A percentile compares a stretch with the other conserved stretches of the same genome.
Conservation (phyloP, 2,113 vertebrate genomes). For the Suricata suricatta region DNA sequence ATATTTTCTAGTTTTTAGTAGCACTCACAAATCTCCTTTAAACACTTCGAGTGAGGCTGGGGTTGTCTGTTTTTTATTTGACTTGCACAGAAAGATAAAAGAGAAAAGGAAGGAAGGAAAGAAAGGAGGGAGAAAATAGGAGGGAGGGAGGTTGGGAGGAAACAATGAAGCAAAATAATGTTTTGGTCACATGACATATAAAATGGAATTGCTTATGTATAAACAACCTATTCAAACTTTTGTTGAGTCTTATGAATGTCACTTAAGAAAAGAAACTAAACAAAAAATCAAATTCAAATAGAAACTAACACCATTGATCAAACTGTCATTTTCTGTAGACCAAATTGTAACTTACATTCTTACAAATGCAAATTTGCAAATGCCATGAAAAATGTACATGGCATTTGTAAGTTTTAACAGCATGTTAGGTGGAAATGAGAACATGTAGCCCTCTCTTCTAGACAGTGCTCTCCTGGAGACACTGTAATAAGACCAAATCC, state of each 20-base stretch:
- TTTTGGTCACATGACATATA: not conserved
- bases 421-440: not conserved
- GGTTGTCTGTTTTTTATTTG: not conserved
- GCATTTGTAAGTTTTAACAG: slow-evolving; percentile 1
- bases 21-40: not conserved
- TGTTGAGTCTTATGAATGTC: not conserved
- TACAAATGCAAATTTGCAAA: not conserved
- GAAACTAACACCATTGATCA: not conserved
- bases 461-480: not conserved
- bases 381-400: not conserved
- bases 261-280: slow-evolving; percentile 4
- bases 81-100: not conserved
- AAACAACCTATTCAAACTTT: not conserved
- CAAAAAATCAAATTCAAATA: slow-evolving; percentile 16
- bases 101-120: not conserved
- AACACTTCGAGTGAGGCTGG: not conserved
- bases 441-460: not conserved
- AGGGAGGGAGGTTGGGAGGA: not conserved
- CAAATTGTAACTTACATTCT: slow-evolving; percentile 5
- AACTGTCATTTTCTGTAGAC: not conserved
- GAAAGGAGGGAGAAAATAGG: too few species aligned
- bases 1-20: not conserved
- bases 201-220: not conserved
- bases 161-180: not conserved
- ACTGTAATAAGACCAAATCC: not conserved